Percentiles rank a stretch among this genome's conserved stretches.
Evolutionary conservation across 1,140 invertebrate genomes (phyloP).

Genomic region (Drosophila azteca): DNA sequence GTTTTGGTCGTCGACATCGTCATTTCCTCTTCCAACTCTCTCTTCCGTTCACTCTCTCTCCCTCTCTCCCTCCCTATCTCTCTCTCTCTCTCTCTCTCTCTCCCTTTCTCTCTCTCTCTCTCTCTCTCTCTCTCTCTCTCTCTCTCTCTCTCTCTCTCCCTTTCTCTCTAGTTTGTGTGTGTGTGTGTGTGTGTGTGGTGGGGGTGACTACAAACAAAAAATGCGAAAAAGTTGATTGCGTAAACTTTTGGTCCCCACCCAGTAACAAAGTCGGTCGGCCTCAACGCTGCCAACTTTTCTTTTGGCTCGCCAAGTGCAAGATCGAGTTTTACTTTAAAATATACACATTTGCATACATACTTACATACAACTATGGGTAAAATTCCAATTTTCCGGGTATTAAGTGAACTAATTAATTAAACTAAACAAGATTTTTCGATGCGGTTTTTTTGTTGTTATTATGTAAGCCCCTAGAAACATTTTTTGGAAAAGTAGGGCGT

Average conservation of each 20-base stretch:
- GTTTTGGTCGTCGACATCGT: conserved; percentile 52
- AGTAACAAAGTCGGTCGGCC: conserved; percentile 50
- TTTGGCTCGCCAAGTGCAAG: conserved; percentile 46
- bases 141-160: neutral
- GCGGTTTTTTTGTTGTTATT: too few relatives aligned
- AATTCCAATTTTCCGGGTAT: too few relatives aligned
- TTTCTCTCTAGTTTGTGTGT: conserved; percentile 1
- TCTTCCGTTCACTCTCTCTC: neutral
- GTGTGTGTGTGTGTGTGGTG: conserved; percentile 21
- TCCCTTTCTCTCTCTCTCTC: neutral
- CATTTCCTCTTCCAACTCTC: conserved; percentile 12
- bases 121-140: neutral
- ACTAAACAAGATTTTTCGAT: too few relatives aligned
- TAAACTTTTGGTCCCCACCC: conserved; percentile 42
- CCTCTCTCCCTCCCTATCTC: too few relatives aligned
- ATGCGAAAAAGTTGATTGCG: conserved; percentile 60
- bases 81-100: too few relatives aligned
- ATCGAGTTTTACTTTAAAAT: conserved; percentile 46
- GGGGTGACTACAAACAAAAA: conserved; percentile 27
- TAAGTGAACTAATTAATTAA: too few relatives aligned
- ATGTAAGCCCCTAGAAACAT: too few relatives aligned
- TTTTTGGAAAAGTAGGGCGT: too few relatives aligned
- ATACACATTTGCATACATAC: conserved; percentile 4
- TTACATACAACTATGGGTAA: too few relatives aligned
- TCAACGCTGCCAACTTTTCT: conserved; percentile 49